Percentiles rank a stretch among this genome's conserved stretches.
Evolutionary conservation across 2,113 vertebrate species (phyloP).

Genomic region (Corydoras maculifer): DNA sequence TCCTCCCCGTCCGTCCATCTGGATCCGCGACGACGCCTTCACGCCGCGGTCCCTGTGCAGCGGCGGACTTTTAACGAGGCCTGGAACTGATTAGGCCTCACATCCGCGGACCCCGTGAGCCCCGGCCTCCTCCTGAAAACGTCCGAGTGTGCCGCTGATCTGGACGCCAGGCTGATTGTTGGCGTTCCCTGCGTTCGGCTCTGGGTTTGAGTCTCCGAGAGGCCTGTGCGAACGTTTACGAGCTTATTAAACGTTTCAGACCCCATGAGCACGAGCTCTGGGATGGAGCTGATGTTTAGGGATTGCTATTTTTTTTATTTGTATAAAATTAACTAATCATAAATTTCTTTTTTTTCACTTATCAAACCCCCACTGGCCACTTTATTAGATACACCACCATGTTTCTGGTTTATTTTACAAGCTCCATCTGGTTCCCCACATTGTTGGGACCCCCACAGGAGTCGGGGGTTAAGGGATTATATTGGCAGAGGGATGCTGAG

Average conservation of each 20-base stretch:
- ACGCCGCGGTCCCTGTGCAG: background rate
- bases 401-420: no score
- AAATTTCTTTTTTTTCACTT: no score
- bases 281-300: background rate
- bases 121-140: background rate
- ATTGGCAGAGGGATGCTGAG: no score
- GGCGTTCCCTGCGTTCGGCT: background rate
- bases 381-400: no score
- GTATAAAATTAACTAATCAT: no score
- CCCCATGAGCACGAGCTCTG: constrained; percentile 56
- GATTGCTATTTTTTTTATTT: background rate
- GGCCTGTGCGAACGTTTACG: constrained; percentile 57
- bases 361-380: no score
- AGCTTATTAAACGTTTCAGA: constrained; percentile 66
- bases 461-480: no score
- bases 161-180: no score
- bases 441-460: no score
- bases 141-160: no score
- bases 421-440: no score
- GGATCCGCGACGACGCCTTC: background rate
- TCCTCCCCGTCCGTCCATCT: background rate
- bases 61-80: background rate
- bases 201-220: constrained; percentile 40
- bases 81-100: constrained; percentile 14
- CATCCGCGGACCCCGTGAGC: background rate